Evolutionary conservation across 2,888 invertebrate genomes (phyloP).

Genomic region (Hetaerina titia): DNA sequence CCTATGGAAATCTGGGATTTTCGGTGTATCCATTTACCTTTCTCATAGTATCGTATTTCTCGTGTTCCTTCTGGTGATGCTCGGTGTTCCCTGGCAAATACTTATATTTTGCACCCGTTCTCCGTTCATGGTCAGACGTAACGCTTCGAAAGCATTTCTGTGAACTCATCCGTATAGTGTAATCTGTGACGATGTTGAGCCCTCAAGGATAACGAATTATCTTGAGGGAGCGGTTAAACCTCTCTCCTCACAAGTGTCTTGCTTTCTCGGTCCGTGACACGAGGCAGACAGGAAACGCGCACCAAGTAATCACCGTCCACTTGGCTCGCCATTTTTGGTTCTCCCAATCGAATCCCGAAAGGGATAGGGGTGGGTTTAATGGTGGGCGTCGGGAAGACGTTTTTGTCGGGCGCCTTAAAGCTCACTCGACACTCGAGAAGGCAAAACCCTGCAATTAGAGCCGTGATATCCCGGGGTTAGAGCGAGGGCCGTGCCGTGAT

Average conservation of each 20-base stretch:
- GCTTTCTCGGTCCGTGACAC: background rate
- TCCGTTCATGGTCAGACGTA: background rate
- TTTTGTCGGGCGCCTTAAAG: background rate
- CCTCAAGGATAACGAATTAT: background rate
- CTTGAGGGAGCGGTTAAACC: background rate
- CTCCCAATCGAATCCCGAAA: background rate
- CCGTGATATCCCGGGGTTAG: slow-evolving; percentile 27
- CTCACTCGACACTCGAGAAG: slow-evolving; percentile 11
- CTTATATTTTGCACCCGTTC: too few species aligned
- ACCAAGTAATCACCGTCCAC: background rate
- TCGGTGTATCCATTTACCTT: too few species aligned
- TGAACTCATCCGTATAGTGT: background rate
- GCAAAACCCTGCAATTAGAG: background rate
- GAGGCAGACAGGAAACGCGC: background rate
- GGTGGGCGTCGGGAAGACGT: background rate
- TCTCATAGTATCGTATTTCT: too few species aligned
- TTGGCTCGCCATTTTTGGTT: background rate
- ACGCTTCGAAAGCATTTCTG: background rate
- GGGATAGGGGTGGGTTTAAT: background rate
- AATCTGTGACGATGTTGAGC: background rate
- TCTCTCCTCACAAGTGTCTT: background rate
- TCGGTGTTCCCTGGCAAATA: too few species aligned
- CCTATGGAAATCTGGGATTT: too few species aligned
- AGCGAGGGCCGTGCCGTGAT: background rate
- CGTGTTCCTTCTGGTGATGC: too few species aligned